Evolutionary conservation across 2,797 vertebrate species (phyloP).

Genomic region (Spheniscus humboldti): DNA sequence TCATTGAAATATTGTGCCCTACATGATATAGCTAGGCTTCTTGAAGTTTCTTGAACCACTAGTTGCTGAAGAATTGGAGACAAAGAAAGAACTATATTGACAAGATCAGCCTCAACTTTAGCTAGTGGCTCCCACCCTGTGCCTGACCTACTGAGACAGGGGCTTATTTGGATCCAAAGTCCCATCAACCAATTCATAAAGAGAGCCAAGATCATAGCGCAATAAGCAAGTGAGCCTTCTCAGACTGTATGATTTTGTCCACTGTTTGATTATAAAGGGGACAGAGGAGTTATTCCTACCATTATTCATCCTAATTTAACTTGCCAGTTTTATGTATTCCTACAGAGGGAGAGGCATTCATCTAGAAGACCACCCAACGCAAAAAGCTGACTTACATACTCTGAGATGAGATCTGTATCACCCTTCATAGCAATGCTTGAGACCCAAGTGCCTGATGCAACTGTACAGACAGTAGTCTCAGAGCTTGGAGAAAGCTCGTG

Average conservation of each 20-base stretch:
- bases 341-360: background rate
- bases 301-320: background rate
- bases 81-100: background rate
- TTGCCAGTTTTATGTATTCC: background rate
- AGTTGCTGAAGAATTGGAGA: background rate
- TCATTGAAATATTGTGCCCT: background rate
- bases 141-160: background rate
- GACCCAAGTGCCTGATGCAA: background rate
- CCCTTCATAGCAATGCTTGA: background rate
- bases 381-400: background rate
- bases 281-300: background rate
- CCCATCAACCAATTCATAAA: background rate
- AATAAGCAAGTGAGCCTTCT: background rate
- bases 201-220: background rate
- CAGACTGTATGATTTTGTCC: background rate
- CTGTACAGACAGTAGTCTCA: rapidly evolving
- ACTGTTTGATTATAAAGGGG: background rate
- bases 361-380: background rate
- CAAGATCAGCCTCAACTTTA: background rate
- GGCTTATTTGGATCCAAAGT: background rate
- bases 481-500: background rate
- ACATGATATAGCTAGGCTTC: background rate
- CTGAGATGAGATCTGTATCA: background rate
- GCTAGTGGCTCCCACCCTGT: background rate
- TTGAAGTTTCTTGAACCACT: background rate